Conservation (phyloP, 2,113 vertebrate genomes). For the Danio rerio region GRCz12tu NC_133192.1:19044501-19045000, state of each 20-base stretch:
- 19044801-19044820: slow-evolving; percentile 6
- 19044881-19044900: slow-evolving; percentile 28
- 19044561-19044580: too few species aligned
- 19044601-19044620: too few species aligned
- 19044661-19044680: too few species aligned
- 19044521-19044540: too few species aligned
- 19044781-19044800: not conserved
- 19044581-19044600: too few species aligned
- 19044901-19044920: slow-evolving; percentile 36
- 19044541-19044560: too few species aligned
- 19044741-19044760: too few species aligned
- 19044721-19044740: not conserved
- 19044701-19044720: too few species aligned
- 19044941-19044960: slow-evolving; percentile 33
- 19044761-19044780: not conserved
- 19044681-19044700: too few species aligned
- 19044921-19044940: slow-evolving; percentile 33
- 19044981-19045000: slow-evolving; percentile 57
- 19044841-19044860: slow-evolving; percentile 5
- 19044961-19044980: slow-evolving; percentile 31
- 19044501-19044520: too few species aligned
- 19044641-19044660: too few species aligned
- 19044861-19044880: slow-evolving; percentile 9
- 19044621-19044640: too few species aligned
- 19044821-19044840: not conserved